These are phyloP conservation scores for Emydura subglobosa DNA, from an alignment of 2,113 vertebrate genomes.

Conservation along the genomic window DNA sequence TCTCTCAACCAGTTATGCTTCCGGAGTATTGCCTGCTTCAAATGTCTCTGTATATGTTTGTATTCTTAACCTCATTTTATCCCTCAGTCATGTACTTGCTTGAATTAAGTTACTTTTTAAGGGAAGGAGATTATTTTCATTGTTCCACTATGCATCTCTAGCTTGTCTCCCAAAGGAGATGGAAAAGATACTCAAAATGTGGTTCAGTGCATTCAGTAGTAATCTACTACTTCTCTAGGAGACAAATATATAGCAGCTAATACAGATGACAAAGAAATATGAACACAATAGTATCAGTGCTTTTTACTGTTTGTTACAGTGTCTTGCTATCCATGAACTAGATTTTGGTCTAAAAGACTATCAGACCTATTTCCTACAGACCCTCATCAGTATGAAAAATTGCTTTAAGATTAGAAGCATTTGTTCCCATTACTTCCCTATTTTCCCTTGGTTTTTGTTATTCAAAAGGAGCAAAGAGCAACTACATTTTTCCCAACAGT, in stretches of 20 bases:
- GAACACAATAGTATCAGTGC: constrained; percentile 4
- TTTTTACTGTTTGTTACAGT: constrained; percentile 38
- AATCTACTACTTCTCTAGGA: constrained; percentile 9
- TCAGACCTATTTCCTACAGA: neutral
- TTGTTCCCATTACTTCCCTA: constrained; percentile 8
- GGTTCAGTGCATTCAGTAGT: neutral
- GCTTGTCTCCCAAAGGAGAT: constrained; percentile 34
- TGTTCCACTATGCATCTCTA: constrained; percentile 9
- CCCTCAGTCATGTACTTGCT: constrained; percentile 13
- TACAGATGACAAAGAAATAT: constrained; percentile 55
- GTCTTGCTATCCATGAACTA: neutral
- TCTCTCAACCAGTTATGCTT: constrained; percentile 8
- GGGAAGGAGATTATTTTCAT: constrained; percentile 16
- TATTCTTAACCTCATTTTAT: constrained; percentile 18
- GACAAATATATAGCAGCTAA: neutral
- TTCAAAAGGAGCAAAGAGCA: neutral
- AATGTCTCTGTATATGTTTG: neutral
- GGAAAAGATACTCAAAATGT: neutral
- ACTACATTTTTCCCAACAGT: neutral
- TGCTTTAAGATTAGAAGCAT: neutral
- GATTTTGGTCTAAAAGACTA: constrained; percentile 10
- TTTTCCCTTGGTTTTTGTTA: constrained; percentile 21
- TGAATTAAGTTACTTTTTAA: constrained; percentile 30
- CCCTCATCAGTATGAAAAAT: constrained; percentile 27
- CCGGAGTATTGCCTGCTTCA: neutral